Conservation (phyloP, 2,113 vertebrate species). For the Onychorhynchus coronatus region DNA sequence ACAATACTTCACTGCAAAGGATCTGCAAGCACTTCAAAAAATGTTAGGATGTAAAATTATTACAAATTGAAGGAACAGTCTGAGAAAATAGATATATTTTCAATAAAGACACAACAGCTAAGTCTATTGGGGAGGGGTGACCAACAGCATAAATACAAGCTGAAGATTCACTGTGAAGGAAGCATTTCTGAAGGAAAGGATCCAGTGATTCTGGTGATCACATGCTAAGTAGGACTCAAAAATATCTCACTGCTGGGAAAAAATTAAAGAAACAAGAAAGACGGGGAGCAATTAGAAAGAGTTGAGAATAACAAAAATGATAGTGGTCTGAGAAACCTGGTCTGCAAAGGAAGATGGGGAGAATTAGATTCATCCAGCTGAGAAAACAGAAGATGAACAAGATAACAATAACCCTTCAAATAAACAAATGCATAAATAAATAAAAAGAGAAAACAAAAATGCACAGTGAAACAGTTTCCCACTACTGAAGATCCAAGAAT, state of each 20-base stretch:
- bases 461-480: neutral
- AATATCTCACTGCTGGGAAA: neutral
- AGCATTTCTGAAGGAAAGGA: neutral
- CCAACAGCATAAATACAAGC: neutral
- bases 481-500: neutral
- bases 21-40: neutral
- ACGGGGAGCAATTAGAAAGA: neutral
- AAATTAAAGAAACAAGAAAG: neutral
- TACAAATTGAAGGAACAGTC: neutral
- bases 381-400: neutral
- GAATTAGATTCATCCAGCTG: neutral
- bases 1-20: neutral
- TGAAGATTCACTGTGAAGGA: neutral
- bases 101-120: neutral
- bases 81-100: neutral
- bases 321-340: neutral
- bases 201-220: neutral
- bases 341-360: neutral
- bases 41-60: neutral
- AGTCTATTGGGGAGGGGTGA: neutral
- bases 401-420: neutral
- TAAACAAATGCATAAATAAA: neutral
- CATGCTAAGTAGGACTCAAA: neutral
- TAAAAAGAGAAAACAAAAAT: neutral
- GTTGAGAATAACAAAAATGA: neutral